phyloP scores from a whole-genome alignment of 2,113 vertebrate genomes.

The Sylvietta virens region DNA sequence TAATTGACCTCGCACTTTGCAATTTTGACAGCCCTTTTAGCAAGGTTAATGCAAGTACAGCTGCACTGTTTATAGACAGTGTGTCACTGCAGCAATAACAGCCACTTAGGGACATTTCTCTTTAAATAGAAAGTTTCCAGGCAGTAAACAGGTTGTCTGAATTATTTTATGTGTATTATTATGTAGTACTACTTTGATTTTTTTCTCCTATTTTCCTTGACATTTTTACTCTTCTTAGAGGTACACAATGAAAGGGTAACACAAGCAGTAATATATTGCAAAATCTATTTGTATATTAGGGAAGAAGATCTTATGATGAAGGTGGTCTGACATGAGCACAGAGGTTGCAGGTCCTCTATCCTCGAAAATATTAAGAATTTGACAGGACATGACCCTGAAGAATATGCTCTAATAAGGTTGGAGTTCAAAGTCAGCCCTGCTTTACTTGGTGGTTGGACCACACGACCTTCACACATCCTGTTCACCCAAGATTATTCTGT shows the following conservation, averaged over 20 bases:
- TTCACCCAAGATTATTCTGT: neutral
- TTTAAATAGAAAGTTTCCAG: neutral
- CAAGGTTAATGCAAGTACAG: neutral
- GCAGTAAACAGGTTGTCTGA: neutral
- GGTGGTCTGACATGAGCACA: neutral
- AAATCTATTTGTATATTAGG: neutral
- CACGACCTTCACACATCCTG: neutral
- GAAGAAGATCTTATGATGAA: neutral
- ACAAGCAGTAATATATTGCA: neutral
- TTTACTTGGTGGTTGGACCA: neutral
- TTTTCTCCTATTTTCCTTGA: neutral
- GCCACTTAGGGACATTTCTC: neutral
- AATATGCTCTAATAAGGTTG: neutral
- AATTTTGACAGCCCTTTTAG: neutral
- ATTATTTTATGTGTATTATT: neutral
- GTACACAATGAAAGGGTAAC: neutral
- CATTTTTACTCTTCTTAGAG: neutral
- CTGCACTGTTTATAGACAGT: neutral
- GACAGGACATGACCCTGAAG: neutral
- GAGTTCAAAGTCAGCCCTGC: neutral
- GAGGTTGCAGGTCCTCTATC: neutral
- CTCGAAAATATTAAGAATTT: neutral
- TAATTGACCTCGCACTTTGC: neutral
- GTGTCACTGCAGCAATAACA: neutral
- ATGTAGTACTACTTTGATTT: neutral